A percentile compares a stretch with the other conserved stretches of the same genome.
Evolutionary conservation across 1,140 invertebrate genomes (phyloP).

Genomic region (Stegodyphus mimosarum): DNA sequence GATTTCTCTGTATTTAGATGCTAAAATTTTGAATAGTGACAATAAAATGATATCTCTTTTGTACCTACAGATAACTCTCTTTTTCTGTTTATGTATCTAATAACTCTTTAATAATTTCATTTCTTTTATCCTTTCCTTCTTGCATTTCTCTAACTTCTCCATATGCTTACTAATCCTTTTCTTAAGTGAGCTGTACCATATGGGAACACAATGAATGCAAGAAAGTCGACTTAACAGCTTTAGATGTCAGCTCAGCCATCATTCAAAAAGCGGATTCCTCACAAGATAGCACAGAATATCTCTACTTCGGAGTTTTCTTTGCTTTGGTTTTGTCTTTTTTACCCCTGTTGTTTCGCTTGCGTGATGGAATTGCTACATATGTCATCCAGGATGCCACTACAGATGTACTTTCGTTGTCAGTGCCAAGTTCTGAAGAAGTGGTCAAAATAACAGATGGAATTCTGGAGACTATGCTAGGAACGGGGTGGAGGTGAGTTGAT

Average conservation of each 20-base stretch:
- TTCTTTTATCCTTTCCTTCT: slow-evolving; percentile 19
- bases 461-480: slow-evolving; percentile 45
- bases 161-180: slow-evolving; percentile 42
- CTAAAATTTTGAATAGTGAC: too few relatives aligned
- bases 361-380: slow-evolving; percentile 20
- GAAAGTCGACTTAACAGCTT: slow-evolving; percentile 90
- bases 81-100: too few relatives aligned
- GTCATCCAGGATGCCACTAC: slow-evolving; percentile 37
- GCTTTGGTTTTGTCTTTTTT: slow-evolving; percentile 65
- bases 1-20: too few relatives aligned
- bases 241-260: slow-evolving; percentile 94
- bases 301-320: slow-evolving; percentile 70
- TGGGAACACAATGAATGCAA: slow-evolving; percentile 90
- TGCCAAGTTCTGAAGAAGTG: slow-evolving; percentile 57
- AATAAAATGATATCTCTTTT: too few relatives aligned
- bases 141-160: slow-evolving; percentile 10
- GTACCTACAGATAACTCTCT: too few relatives aligned
- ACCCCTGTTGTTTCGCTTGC: slow-evolving; percentile 63
- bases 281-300: slow-evolving; percentile 84
- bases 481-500: slow-evolving; percentile 31
- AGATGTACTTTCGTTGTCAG: slow-evolving; percentile 38
- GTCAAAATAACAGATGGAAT: slow-evolving; percentile 41
- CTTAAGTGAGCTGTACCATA: slow-evolving; percentile 88
- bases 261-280: slow-evolving; percentile 87
- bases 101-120: slow-evolving; percentile 16